phyloP scores from a whole-genome alignment of 2,888 invertebrate species.

The Patella caerulea region DNA sequence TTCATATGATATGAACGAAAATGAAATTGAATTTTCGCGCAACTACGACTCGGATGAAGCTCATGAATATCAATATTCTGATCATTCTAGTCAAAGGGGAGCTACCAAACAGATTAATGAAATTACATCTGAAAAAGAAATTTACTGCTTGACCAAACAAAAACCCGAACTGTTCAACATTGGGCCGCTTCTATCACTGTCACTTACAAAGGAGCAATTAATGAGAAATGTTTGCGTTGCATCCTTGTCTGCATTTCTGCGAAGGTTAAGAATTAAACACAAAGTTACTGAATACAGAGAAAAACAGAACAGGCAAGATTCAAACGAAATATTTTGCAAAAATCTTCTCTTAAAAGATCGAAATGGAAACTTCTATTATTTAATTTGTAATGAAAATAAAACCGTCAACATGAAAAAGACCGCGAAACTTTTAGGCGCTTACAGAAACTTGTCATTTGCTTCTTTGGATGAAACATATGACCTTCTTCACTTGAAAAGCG shows the following conservation, averaged over 20 bases:
- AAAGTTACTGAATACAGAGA: neutral
- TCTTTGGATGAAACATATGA: slow-evolving; percentile 41
- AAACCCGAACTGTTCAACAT: too few relatives aligned
- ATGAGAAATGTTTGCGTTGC: too few relatives aligned
- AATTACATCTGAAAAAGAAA: too few relatives aligned
- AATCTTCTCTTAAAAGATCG: slow-evolving; percentile 59
- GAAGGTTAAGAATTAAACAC: neutral
- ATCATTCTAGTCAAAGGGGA: too few relatives aligned
- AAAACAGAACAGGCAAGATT: slow-evolving; percentile 3
- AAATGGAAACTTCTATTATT: slow-evolving; percentile 50
- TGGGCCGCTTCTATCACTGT: too few relatives aligned
- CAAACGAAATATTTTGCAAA: slow-evolving; percentile 51
- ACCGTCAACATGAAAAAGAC: slow-evolving; percentile 46
- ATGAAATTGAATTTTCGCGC: too few relatives aligned
- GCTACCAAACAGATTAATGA: too few relatives aligned
- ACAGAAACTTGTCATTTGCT: slow-evolving; percentile 57
- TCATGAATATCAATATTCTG: too few relatives aligned
- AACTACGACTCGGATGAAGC: too few relatives aligned
- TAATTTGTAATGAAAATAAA: slow-evolving; percentile 47
- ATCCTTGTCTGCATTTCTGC: neutral
- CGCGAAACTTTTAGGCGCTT: slow-evolving; percentile 43
- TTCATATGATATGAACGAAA: too few relatives aligned
- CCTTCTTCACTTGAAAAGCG: slow-evolving; percentile 40
- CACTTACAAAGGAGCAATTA: too few relatives aligned
- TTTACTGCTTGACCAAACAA: too few relatives aligned